A percentile compares a stretch with the other conserved stretches of the same genome.
Evolutionary conservation across 2,888 invertebrate genomes (phyloP).

Genomic region (Mongoloraphidia duomilia): DNA sequence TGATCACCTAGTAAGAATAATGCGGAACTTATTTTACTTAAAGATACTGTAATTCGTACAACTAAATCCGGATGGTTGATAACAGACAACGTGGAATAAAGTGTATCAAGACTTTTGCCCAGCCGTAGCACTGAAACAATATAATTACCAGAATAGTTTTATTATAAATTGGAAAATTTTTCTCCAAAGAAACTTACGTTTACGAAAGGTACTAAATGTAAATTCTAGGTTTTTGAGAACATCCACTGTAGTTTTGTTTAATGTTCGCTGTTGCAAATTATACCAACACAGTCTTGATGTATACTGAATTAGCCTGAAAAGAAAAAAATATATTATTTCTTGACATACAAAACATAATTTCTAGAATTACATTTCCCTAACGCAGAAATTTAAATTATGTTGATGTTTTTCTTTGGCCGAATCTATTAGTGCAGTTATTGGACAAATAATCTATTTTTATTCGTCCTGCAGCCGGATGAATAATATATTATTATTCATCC

Average conservation of each 20-base stretch:
- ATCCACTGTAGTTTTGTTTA: conserved; percentile 46
- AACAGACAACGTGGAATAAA: conserved; percentile 58
- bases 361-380: too few species aligned
- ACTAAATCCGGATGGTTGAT: conserved; percentile 58
- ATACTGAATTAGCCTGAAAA: conserved; percentile 68
- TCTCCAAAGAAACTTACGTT: conserved; percentile 42
- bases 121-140: conserved; percentile 61
- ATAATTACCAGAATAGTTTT: background rate
- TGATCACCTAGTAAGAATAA: conserved; percentile 75
- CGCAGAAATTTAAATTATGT: too few species aligned
- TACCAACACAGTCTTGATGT: conserved; percentile 69
- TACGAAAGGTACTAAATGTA: conserved; percentile 71
- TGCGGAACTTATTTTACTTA: conserved; percentile 66
- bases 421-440: too few species aligned
- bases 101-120: conserved; percentile 69
- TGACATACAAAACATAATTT: too few species aligned
- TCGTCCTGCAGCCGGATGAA: too few species aligned
- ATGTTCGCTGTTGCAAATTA: conserved; percentile 43
- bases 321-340: conserved; percentile 5
- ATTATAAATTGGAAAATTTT: background rate
- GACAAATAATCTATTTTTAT: too few species aligned
- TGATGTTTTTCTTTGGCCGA: too few species aligned
- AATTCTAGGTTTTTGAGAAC: conserved; percentile 69
- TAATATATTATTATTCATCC: too few species aligned
- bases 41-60: conserved; percentile 54